Percentiles rank a stretch among this genome's conserved stretches.
These are phyloP conservation scores for Agrilus planipennis DNA, from an alignment of 1,140 invertebrate species.

Conservation along the genomic window DNA sequence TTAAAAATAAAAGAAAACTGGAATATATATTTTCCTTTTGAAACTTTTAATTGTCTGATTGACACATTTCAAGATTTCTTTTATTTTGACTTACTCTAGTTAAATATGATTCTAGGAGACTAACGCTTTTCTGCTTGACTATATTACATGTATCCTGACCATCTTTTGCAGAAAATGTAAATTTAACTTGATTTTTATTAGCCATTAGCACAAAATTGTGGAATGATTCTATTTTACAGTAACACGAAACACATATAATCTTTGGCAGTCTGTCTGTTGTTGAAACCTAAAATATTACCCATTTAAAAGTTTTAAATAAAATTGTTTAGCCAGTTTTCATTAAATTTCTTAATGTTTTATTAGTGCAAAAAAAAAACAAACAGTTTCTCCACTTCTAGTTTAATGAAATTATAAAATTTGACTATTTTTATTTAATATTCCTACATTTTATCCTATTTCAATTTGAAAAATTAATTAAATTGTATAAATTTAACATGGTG, in stretches of 20 bases:
- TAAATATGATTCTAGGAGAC: slow-evolving; percentile 41
- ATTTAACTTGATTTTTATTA: slow-evolving; percentile 40
- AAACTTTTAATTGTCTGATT: slow-evolving; percentile 1
- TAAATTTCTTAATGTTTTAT: slow-evolving; percentile 1
- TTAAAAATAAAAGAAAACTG: slow-evolving; percentile 6
- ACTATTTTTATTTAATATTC: no score
- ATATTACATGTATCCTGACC: slow-evolving; percentile 17
- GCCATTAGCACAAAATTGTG: slow-evolving; percentile 46
- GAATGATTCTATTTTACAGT: slow-evolving; percentile 41
- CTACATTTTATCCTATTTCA: no score
- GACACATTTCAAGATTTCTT: neutral
- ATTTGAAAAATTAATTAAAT: no score
- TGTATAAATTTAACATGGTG: no score
- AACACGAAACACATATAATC: slow-evolving; percentile 42
- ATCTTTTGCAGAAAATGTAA: slow-evolving; percentile 31
- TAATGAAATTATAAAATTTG: no score
- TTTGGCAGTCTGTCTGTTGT: slow-evolving; percentile 43
- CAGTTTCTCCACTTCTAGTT: no score
- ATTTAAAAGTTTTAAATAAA: neutral
- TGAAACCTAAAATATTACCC: slow-evolving; percentile 32
- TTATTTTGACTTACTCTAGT: slow-evolving; percentile 39
- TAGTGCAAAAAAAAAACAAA: no score
- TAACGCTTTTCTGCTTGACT: slow-evolving; percentile 30
- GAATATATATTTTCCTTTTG: neutral
- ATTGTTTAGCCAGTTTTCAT: neutral